Evolutionary conservation across 2,888 invertebrate species (phyloP).

Genomic region (Allophyes oxyacanthae): DNA sequence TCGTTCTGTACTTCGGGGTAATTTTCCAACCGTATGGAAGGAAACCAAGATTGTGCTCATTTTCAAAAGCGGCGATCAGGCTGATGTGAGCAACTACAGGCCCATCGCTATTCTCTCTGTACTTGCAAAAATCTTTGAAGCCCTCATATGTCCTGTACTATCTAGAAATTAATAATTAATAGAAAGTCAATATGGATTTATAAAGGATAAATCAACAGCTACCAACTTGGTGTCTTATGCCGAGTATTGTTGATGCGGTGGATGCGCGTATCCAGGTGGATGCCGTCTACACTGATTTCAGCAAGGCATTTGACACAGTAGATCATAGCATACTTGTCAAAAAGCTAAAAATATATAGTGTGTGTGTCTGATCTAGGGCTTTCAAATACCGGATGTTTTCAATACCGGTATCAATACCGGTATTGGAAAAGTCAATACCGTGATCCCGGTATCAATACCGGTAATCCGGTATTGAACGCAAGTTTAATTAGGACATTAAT

Average conservation of each 20-base stretch:
- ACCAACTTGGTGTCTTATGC: conserved; percentile 1
- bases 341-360: conserved; percentile 1
- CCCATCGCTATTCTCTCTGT: conserved; percentile 3
- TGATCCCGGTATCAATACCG: too few species aligned
- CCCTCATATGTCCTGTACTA: conserved; percentile 6
- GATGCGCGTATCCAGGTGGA: conserved; percentile 2
- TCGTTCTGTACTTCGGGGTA: conserved; percentile 1
- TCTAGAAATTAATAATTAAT: not conserved
- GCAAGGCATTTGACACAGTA: not conserved
- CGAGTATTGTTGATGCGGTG: conserved; percentile 1
- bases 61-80: conserved; percentile 1
- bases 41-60: conserved; percentile 6
- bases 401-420: too few species aligned
- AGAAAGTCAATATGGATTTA: too few species aligned
- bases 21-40: conserved; percentile 3
- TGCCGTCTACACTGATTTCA: conserved; percentile 4
- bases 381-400: too few species aligned
- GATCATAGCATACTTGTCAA: not conserved
- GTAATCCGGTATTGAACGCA: too few species aligned
- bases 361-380: too few species aligned
- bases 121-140: conserved; percentile 9
- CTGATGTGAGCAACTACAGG: conserved; percentile 1
- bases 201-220: too few species aligned
- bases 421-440: too few species aligned
- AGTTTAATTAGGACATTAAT: too few species aligned